Evolutionary conservation across 2,113 vertebrate species (phyloP), one percentile per base, ranked within the genome.

Genomic region (Gadus macrocephalus): DNA sequence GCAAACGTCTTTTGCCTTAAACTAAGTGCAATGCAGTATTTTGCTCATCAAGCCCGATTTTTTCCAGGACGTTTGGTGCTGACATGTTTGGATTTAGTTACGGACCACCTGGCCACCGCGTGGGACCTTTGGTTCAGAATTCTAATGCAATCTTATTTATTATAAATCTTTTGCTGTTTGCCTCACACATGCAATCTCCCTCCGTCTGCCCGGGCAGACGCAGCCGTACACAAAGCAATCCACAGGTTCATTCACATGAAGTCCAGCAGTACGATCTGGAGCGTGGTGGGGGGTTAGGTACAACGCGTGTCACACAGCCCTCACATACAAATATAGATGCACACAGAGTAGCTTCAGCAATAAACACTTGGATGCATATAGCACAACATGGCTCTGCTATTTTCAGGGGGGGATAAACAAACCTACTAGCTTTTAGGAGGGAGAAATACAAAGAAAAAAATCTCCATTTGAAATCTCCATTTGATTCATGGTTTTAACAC

Each of bases 1-100:
- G 92, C 94, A 92, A 94, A 94, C 89, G 78, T 78, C 90, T 94
- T 94, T 89, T 92, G 95, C 96, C 96, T 98, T 98, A 97, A 96
- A 86, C 73, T 68, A 90, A 92, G 86, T 81, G 85, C 91, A 87
- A 85, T 88, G 89, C 85, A 84, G 87, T 90, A 83, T 89, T 81
- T 71, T 77, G 67, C 66, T 82, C 56, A 28, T 62, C 56, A 8
- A 53, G 69, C 69, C 77, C 28, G 9, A 8, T 55, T 16, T 72
- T 65, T 79, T 77, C 73, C 75, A 81, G 74, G 74, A 78, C 73
- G 53, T 69, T 69, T 65, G 79, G 83, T 83, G 76, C 78, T 78
- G 80, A 70, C n/a, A 14, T 42, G 74, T 81, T 81, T 83, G 79
- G 77, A 78, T 84, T 79, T 77, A 83, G 83, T 80, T 83, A 58